A percentile compares a stretch with the other conserved stretches of the same genome.
phyloP scores from a whole-genome alignment of 2,797 vertebrate species.

The Periparus ater region DNA sequence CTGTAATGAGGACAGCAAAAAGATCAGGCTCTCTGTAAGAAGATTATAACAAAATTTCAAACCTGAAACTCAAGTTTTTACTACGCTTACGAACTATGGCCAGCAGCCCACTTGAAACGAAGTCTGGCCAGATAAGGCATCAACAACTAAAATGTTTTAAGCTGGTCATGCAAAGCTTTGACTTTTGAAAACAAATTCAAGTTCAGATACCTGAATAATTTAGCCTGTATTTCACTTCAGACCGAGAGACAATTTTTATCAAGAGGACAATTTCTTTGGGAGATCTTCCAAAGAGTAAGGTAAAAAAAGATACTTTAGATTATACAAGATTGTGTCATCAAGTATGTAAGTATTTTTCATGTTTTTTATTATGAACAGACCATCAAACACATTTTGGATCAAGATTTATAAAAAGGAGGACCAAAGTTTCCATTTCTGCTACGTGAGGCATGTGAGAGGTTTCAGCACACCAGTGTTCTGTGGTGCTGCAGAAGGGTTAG shows the following conservation, averaged over 20 bases:
- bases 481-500: background rate
- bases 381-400: background rate
- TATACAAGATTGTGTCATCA: background rate
- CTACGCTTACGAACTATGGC: background rate
- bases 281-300: background rate
- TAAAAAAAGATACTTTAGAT: background rate
- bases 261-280: background rate
- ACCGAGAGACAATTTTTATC: background rate
- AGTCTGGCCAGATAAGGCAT: conserved; percentile 15
- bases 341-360: background rate
- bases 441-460: background rate
- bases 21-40: conserved; percentile 50
- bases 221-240: background rate
- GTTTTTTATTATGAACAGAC: background rate
- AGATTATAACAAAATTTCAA: conserved; percentile 47
- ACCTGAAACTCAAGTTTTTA: conserved; percentile 5
- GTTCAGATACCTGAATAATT: background rate
- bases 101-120: background rate
- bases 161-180: background rate
- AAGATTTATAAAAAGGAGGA: background rate
- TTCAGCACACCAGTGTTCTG: background rate
- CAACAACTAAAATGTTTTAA: background rate
- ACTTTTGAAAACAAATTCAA: background rate
- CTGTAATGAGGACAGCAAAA: conserved; percentile 53
- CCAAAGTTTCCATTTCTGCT: background rate